phyloP scores from a whole-genome alignment of 2,888 invertebrate species.

The Cephus nigrinus region DNA sequence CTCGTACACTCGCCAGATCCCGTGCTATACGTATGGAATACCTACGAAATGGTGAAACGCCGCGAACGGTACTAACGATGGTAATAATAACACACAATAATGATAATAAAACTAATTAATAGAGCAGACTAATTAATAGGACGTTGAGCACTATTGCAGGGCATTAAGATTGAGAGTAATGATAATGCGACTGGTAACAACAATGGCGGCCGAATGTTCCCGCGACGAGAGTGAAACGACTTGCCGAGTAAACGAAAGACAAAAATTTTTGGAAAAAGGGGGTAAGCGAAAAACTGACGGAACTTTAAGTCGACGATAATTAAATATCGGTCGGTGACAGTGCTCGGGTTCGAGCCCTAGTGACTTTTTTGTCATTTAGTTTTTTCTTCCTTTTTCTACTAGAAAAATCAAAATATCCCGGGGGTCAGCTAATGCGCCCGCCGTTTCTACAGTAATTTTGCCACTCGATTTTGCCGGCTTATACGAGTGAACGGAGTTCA shows the following conservation, averaged over 20 bases:
- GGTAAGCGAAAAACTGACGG: background rate
- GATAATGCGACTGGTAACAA: background rate
- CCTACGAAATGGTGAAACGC: background rate
- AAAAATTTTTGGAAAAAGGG: too few species aligned
- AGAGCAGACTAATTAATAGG: background rate
- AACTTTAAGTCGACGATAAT: background rate
- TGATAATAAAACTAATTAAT: background rate
- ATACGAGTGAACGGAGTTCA: background rate
- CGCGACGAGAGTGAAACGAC: background rate
- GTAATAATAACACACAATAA: background rate
- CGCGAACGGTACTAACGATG: background rate
- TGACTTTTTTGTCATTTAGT: background rate
- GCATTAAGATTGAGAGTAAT: background rate
- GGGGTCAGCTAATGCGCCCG: background rate
- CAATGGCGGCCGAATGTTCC: background rate
- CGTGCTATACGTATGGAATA: background rate
- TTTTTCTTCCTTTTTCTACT: background rate
- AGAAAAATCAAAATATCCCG: background rate
- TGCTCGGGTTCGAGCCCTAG: background rate
- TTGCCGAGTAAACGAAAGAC: background rate
- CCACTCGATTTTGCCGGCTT: background rate
- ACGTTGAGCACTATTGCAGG: background rate
- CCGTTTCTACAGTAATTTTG: background rate
- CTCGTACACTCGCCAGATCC: background rate
- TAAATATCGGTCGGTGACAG: background rate